A percentile compares a stretch with the other conserved stretches of the same genome.
These are phyloP conservation scores for Perca flavescens DNA, from an alignment of 2,113 vertebrate species.

Conservation along the genomic window DNA sequence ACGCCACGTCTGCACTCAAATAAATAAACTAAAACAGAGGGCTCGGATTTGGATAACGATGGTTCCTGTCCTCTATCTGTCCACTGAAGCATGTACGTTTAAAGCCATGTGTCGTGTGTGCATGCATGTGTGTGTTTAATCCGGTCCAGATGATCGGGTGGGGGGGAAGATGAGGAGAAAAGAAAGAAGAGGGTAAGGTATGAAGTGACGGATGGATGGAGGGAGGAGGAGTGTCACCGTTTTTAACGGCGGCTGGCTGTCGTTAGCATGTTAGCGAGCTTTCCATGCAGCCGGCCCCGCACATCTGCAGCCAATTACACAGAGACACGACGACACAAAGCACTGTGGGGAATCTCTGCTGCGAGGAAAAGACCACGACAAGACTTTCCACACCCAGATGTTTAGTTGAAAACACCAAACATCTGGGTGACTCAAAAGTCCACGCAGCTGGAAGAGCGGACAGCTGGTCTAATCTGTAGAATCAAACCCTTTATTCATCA, in stretches of 20 bases:
- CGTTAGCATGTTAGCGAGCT: slow-evolving; percentile 57
- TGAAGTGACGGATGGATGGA: slow-evolving; percentile 35
- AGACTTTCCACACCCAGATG: background rate
- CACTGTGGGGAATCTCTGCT: slow-evolving; percentile 12
- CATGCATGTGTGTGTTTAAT: slow-evolving; percentile 26
- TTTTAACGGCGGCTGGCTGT: slow-evolving; percentile 30
- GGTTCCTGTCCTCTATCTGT: background rate
- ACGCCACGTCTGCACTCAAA: slow-evolving; percentile 22
- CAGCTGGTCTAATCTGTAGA: background rate
- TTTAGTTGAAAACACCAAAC: background rate
- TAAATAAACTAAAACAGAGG: background rate
- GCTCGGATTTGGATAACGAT: background rate
- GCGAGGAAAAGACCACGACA: background rate
- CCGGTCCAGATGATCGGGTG: slow-evolving; percentile 23
- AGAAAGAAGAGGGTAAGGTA: slow-evolving; percentile 15
- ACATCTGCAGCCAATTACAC: slow-evolving; percentile 69
- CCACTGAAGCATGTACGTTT: background rate
- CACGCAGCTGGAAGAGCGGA: background rate
- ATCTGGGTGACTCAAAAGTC: slow-evolving; percentile 5
- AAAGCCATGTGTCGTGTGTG: background rate
- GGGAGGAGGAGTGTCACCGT: slow-evolving; percentile 30
- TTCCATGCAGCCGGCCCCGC: slow-evolving; percentile 44
- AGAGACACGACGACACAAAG: slow-evolving; percentile 38
- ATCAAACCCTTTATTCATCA: background rate
- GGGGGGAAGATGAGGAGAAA: slow-evolving; percentile 12